Percentiles rank a stretch among this genome's conserved stretches.
Evolutionary conservation across 2,888 invertebrate species (phyloP).

Genomic region (Thera britannica): DNA sequence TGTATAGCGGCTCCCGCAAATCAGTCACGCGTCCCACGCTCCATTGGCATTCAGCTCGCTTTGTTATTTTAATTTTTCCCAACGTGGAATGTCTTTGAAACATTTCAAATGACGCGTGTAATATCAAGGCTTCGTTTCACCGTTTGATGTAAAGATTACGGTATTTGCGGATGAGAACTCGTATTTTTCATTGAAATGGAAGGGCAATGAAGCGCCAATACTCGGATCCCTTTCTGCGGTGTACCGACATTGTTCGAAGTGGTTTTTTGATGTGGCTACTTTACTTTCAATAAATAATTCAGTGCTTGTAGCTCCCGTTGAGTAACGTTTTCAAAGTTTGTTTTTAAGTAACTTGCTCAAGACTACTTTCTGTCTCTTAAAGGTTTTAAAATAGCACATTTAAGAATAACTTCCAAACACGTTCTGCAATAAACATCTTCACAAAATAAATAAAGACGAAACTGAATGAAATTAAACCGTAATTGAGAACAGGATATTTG

Average conservation of each 20-base stretch:
- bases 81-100: slow-evolving; percentile 80
- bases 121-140: slow-evolving; percentile 74
- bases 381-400: background rate
- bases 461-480: slow-evolving; percentile 30
- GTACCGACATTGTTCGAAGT: slow-evolving; percentile 56
- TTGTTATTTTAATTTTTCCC: slow-evolving; percentile 82
- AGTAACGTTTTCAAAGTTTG: slow-evolving; percentile 26
- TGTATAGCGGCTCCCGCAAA: slow-evolving; percentile 52
- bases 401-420: background rate
- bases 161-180: slow-evolving; percentile 67
- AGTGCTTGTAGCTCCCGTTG: slow-evolving; percentile 16
- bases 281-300: slow-evolving; percentile 47
- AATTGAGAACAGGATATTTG: slow-evolving; percentile 41
- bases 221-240: slow-evolving; percentile 67
- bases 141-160: slow-evolving; percentile 82
- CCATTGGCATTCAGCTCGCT: slow-evolving; percentile 69
- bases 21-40: slow-evolving; percentile 57
- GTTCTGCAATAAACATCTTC: background rate
- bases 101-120: slow-evolving; percentile 82
- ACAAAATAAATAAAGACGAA: slow-evolving; percentile 1
- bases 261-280: slow-evolving; percentile 64
- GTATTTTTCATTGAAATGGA: slow-evolving; percentile 75
- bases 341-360: slow-evolving; percentile 14
- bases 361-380: slow-evolving; percentile 23
- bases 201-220: slow-evolving; percentile 67